A percentile compares a stretch with the other conserved stretches of the same genome.
Evolutionary conservation across 2,113 vertebrate genomes (phyloP).

Genomic region (Pithys albifrons): DNA sequence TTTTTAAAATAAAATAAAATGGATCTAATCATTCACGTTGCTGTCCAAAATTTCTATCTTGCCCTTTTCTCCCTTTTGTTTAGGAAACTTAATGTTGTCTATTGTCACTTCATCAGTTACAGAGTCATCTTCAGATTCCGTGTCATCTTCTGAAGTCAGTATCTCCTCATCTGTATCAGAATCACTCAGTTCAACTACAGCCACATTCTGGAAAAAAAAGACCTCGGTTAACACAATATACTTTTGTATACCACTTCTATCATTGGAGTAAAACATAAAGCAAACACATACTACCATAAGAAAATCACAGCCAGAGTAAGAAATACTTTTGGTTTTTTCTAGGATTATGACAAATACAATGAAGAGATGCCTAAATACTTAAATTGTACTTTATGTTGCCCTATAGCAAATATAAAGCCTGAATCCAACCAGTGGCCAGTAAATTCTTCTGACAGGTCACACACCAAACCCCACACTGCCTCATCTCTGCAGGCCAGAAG

Average conservation of each 20-base stretch:
- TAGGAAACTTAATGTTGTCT: constrained; percentile 84
- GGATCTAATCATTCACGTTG: constrained; percentile 36
- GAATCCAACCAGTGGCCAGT: not conserved
- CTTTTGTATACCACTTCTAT: not conserved
- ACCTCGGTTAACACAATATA: not conserved
- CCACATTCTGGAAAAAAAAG: constrained; percentile 79
- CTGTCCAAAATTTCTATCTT: constrained; percentile 84
- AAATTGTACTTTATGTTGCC: not conserved
- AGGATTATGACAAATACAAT: not conserved
- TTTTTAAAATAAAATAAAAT: not conserved
- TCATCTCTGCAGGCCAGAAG: not conserved
- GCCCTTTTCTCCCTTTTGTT: constrained; percentile 72
- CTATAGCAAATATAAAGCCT: not conserved
- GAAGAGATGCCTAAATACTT: not conserved
- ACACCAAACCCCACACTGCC: not conserved
- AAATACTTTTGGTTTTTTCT: not conserved
- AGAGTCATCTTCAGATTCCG: constrained; percentile 69
- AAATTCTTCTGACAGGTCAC: not conserved
- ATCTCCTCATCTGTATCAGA: constrained; percentile 75
- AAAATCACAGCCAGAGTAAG: not conserved
- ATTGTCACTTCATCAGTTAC: constrained; percentile 73
- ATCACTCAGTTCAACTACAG: constrained; percentile 84
- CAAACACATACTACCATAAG: not conserved
- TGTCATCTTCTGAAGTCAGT: constrained; percentile 62
- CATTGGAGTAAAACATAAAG: not conserved